A percentile compares a stretch with the other conserved stretches of the same genome.
Evolutionary conservation across 2,797 vertebrate species (phyloP).

Genomic region (Lepilemur ruficaudatus): DNA sequence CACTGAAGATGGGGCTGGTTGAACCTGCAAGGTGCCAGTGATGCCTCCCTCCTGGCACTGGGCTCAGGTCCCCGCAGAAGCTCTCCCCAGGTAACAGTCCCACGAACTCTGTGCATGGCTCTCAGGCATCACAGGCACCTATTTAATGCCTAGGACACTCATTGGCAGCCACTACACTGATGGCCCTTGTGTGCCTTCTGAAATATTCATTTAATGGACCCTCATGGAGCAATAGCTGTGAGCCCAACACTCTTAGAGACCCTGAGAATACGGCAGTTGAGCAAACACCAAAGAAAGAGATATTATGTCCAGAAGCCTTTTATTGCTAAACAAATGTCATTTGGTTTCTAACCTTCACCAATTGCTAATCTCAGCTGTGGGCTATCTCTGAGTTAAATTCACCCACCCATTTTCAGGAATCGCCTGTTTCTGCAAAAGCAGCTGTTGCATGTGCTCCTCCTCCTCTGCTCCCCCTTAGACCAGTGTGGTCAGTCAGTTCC

Average conservation of each 20-base stretch:
- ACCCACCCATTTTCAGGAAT: background rate
- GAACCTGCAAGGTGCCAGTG: background rate
- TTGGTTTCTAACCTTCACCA: background rate
- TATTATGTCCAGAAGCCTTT: background rate
- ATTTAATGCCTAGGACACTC: background rate
- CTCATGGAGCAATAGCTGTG: background rate
- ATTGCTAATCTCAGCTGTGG: background rate
- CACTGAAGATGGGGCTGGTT: background rate
- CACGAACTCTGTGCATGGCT: background rate
- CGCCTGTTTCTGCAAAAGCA: background rate
- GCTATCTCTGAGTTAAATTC: background rate
- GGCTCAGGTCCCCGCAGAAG: no score
- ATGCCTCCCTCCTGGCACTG: rapidly evolving
- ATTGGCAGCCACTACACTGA: background rate
- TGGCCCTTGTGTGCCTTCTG: background rate
- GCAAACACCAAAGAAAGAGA: background rate
- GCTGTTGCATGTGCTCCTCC: background rate
- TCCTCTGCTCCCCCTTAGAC: background rate
- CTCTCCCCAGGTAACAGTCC: background rate
- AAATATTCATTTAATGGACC: background rate
- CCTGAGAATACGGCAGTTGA: background rate
- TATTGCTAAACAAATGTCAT: background rate
- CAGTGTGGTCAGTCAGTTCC: background rate
- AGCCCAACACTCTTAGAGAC: background rate
- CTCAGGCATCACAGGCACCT: background rate